Base-by-base conservation (phyloP, 2,113 vertebrate species). In the Ciconia maguari region DNA sequence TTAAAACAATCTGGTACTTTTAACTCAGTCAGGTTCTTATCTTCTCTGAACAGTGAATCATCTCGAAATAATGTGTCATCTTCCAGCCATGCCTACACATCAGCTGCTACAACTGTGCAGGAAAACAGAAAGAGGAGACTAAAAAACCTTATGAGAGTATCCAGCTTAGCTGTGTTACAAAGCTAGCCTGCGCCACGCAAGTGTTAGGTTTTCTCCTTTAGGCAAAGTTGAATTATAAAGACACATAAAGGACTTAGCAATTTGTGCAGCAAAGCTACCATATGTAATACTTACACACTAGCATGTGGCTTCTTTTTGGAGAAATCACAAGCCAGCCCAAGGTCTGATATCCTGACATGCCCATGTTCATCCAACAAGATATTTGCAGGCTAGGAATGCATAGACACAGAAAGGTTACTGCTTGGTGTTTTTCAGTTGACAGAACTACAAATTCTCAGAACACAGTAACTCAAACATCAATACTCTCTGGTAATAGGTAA, bases 261-360 rank as follows among this genome's bases (percentile, higher is more conserved):
- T 3, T 38, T 38, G 38, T 38, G 38, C 84, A 69, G 38, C 66
- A 42, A 24, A 29, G 32, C 36, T 10, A 12, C 44, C 49, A 13
- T 4, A 4, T 0, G 0, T 0, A 1, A 54, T 94, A 99, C 99
- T 99, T 74, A 99, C 99, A 99, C 99, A 1, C 99, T 99, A 66
- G 99, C 99, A 15, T 99, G 99, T 0, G 99, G 99, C 97, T 99
- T 99, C 98, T 99, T 99, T 85, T 99, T 99, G 95, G 99, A 99
- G 87, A 99, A 99, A 97, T 99, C 99, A 27, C 99, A 99, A 75
- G 99, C 99, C 57, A 99, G 98, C 12, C 99, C 99, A 15, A 99
- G 99, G 97, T 99, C 99, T 2, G 99, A 99, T 98, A 99, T 99
- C 66, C 99, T 98, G 42, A 99, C 99, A 0, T 99, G 99, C 22